Conservation (phyloP, 2,113 vertebrate genomes). For the Verasper variegatus region DNA sequence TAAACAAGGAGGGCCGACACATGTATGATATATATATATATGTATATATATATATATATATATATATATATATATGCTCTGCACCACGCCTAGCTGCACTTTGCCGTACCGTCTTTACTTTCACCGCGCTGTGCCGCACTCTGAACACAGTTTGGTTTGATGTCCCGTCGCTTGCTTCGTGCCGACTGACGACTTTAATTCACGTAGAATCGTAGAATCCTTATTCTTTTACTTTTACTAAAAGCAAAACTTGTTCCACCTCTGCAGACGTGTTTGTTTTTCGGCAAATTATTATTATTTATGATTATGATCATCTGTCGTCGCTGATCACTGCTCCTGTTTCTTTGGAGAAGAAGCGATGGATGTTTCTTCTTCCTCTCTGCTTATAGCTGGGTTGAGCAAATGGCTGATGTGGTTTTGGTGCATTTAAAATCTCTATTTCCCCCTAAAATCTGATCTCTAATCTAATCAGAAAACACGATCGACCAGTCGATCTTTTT, state of each 20-base stretch:
- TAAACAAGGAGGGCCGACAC: background rate
- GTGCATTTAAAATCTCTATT: background rate
- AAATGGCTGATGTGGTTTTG: background rate
- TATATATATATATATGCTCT: background rate
- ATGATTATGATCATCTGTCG: background rate
- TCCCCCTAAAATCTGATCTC: too few species aligned
- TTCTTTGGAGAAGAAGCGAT: too few species aligned
- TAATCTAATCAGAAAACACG: too few species aligned
- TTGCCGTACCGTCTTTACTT: slow-evolving; percentile 6
- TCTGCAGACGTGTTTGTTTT: too few species aligned
- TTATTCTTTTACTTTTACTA: slow-evolving; percentile 6
- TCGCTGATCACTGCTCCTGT: too few species aligned
- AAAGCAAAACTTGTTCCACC: background rate
- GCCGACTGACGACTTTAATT: background rate
- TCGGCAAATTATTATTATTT: background rate
- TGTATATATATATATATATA: too few species aligned
- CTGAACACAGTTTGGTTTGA: background rate
- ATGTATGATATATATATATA: background rate
- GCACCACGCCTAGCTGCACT: slow-evolving; percentile 37
- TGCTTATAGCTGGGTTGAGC: background rate
- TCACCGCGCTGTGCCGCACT: slow-evolving; percentile 24
- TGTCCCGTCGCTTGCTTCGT: slow-evolving; percentile 12
- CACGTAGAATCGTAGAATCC: slow-evolving; percentile 15
- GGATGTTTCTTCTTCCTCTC: too few species aligned
- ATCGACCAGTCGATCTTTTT: too few species aligned